A percentile compares a stretch with the other conserved stretches of the same genome.
phyloP scores from a whole-genome alignment of 2,113 vertebrate genomes.

The Cricetomys ansorgei region DNA sequence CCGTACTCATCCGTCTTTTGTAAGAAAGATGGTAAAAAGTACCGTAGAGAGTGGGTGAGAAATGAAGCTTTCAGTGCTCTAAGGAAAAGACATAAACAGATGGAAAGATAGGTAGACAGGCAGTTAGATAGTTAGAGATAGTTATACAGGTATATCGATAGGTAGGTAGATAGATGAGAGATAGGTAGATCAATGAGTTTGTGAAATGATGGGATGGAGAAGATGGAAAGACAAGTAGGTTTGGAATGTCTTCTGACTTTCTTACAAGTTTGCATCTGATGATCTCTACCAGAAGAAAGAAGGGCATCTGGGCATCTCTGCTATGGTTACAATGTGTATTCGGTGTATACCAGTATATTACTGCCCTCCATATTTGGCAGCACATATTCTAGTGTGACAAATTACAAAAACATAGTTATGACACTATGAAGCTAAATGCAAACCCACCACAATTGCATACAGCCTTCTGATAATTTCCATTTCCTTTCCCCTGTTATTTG shows the following conservation, averaged over 20 bases:
- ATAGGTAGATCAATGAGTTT: background rate
- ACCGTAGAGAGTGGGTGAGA: background rate
- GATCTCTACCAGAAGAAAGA: background rate
- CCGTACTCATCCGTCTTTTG: background rate
- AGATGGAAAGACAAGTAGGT: background rate
- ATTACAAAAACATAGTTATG: constrained; percentile 29
- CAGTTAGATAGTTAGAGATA: no score
- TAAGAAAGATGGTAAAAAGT: background rate
- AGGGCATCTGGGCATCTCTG: no score
- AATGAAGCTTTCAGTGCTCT: background rate
- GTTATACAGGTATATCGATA: background rate
- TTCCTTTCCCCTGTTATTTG: constrained; percentile 22
- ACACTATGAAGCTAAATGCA: background rate
- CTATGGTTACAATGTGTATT: background rate
- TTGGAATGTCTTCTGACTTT: background rate
- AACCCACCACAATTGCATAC: constrained; percentile 4
- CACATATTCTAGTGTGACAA: background rate
- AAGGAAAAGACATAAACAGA: background rate
- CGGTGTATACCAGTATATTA: background rate
- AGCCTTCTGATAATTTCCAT: constrained; percentile 52
- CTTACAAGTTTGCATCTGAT: background rate
- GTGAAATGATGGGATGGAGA: background rate
- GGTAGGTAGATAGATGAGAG: background rate
- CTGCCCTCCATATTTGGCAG: background rate
- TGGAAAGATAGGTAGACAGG: background rate